Conservation (phyloP, 30 jellyfish, hydroid and myxozoan genomes). For the Cassiopea xamachana region DNA sequence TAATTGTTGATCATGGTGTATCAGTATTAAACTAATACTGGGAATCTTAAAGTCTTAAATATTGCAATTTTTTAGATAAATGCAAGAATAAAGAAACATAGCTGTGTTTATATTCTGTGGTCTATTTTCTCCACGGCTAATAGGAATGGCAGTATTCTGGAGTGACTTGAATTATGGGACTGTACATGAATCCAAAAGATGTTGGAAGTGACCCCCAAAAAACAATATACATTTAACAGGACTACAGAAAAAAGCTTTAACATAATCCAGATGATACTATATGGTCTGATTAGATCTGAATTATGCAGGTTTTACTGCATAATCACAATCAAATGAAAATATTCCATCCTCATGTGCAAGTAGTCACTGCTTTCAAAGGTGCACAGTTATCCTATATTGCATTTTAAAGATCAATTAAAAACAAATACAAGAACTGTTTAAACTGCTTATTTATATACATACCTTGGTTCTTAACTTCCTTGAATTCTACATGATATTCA, state of each 20-base stretch:
- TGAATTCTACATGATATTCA: conserved; percentile 92
- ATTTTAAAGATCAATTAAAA: too few relatives aligned
- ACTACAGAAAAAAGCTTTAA: neutral
- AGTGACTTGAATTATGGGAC: neutral
- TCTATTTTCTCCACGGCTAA: neutral
- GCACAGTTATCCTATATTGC: too few relatives aligned
- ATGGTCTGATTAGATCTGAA: neutral
- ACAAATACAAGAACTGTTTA: too few relatives aligned
- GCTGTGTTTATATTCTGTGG: neutral
- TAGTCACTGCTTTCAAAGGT: too few relatives aligned
- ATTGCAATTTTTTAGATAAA: too few relatives aligned
- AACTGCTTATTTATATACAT: neutral
- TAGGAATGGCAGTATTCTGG: neutral
- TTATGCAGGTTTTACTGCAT: neutral
- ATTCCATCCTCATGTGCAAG: too few relatives aligned
- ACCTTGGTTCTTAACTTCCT: conserved; percentile 95
- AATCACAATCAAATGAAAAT: too few relatives aligned
- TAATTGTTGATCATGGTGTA: too few relatives aligned
- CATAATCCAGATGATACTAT: neutral
- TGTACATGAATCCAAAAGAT: neutral
- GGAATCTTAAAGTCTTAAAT: too few relatives aligned
- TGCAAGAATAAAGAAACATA: neutral
- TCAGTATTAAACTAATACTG: too few relatives aligned
- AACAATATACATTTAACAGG: neutral
- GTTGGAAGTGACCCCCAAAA: neutral